Base-by-base conservation (phyloP, 2,113 vertebrate species). In the Labeo catla region DNA sequence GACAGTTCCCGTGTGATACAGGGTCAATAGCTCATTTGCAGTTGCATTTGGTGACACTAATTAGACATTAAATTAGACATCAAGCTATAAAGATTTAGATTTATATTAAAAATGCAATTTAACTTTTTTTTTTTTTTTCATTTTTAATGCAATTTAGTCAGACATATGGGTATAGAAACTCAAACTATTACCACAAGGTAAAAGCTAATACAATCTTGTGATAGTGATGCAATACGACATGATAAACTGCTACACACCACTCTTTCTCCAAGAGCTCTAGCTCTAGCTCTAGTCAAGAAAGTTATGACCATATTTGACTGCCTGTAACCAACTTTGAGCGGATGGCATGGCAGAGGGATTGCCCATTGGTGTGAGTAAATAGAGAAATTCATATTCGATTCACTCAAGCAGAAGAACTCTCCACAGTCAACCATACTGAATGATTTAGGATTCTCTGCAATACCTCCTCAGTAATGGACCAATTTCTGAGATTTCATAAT, bases 401-500 rank as follows among this genome's bases (percentile, higher is more conserved):
- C 15, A 28, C n/a, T 84, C 45, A 63, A 21, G 28, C 45, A 59
- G 13, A 83, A 23, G 19, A 28, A 47, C 10, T 63, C 36, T 39
- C 72, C 34, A 70, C n/a, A 39, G 34, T 79, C 78, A 73, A 52
- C 66, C 49, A 28, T 72, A 63, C 23, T 76, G 66, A 66, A 79
- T 77, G 59, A 86, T 88, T 88, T 78, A 83, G 47, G 74, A 83
- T 87, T 88, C 74, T 61, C 74, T 85, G 89, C 81, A 89, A 79
- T 78, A 72, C 81, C 86, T 90, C 81, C 87, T 87, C 87, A 81
- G 83, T 86, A 87, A 86, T 86, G 86, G 77, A 84, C 82, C 91
- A 86, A 89, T 92, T 89, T 92, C 86, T 74, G 65, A 81, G 82
- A 88, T 86, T 87, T 90, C 83, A 85, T 90, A 89, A 91, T 87